These are phyloP conservation scores for Rotaria macrura DNA, from an alignment of 2,888 invertebrate species.

Conservation along the genomic window DNA sequence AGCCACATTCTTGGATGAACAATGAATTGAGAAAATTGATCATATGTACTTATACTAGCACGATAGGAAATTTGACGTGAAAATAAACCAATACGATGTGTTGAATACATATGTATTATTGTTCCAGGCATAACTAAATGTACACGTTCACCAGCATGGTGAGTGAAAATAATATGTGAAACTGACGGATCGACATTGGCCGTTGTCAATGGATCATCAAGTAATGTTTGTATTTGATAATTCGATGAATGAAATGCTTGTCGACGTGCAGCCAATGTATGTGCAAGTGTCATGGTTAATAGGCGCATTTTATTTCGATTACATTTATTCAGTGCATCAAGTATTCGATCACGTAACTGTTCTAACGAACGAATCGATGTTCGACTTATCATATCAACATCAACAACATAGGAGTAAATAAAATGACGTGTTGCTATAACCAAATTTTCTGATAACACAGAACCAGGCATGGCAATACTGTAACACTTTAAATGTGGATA, in stretches of 20 bases:
- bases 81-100: not conserved
- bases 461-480: not conserved
- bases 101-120: constrained; percentile 5
- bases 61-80: not conserved
- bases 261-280: not conserved
- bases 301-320: not conserved
- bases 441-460: not conserved
- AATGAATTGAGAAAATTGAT: not conserved
- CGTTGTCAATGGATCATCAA: not conserved
- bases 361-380: constrained; percentile 5
- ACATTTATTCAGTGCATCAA: not conserved
- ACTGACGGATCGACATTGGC: not conserved
- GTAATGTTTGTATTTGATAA: not conserved
- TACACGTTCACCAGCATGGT: not conserved
- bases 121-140: constrained; percentile 13
- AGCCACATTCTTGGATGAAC: constrained; percentile 17
- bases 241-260: not conserved
- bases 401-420: constrained; percentile 5
- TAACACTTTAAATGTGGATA: constrained; percentile 14
- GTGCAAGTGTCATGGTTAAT: not conserved
- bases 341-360: not conserved
- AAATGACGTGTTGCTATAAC: not conserved
- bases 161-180: not conserved
- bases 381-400: not conserved
- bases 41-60: not conserved